Base-by-base conservation (phyloP, 2,888 invertebrate genomes). In the Oscheius sp. region DNA sequence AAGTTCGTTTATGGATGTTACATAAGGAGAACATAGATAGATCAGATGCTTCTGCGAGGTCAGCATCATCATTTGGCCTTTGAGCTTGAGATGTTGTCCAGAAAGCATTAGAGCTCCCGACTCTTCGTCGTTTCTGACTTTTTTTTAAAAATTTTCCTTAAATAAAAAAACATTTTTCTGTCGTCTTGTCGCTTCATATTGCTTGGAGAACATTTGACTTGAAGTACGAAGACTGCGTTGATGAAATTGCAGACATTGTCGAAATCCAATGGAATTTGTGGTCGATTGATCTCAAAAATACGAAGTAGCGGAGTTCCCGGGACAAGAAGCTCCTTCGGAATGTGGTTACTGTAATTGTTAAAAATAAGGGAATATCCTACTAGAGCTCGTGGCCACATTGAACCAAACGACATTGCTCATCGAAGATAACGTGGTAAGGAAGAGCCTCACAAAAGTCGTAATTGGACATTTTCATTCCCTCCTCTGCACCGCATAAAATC, bases 221-320 rank as follows among this genome's bases (percentile, higher is more conserved):
- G 83, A 0, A 85, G 73, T 3, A 85, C 85, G 64, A 85, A 85
- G 6, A 85, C 85, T 6, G 84, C 84, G 69, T 85, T 85, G 70
- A 85, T 85, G 69, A 85, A 85, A 69, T 85, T 84, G 72, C 80
- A 82, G 20, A 84, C 83, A 65, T 83, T 85, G 46, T 85, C 86
- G 55, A 83, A 86, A 58, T 84, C 85, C 50, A 86, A 63, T 10
- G 85, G 84, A 39, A 86, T 83, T 61, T 85, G 83, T 1, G 86
- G 86, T 0, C 84, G 83, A 45, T 74, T 77, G 15, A 77, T 73
- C 31, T 84, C 82, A 65, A 82, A 82, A 15, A 84, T 71, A n/a
- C 82, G 70, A 2, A 82, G 55, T 25, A 86, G 63, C 5, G 84
- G 83, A 2, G 83, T 83, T 27, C 83, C 84, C 0, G 75, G 73